Conservation (phyloP, 2,113 vertebrate genomes). For the Syngnathoides biaculeatus region DNA sequence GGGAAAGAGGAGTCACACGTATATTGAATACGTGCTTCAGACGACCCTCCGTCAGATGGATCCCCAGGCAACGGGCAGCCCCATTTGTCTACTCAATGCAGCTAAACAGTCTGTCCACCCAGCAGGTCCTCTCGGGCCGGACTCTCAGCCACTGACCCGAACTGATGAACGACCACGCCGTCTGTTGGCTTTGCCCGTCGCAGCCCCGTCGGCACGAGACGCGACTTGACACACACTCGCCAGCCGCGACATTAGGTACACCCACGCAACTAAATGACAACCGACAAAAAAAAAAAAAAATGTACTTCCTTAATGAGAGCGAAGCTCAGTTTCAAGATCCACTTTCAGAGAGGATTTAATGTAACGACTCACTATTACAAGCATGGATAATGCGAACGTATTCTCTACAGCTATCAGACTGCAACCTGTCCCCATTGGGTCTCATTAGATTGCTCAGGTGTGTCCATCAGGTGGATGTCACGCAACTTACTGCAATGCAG, state of each 20-base stretch:
- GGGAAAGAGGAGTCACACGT: constrained; percentile 8
- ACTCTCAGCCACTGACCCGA: constrained; percentile 54
- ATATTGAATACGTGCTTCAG: neutral
- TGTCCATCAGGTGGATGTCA: neutral
- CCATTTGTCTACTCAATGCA: constrained; percentile 53
- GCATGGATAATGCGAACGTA: neutral
- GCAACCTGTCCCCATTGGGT: neutral
- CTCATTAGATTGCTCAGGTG: neutral
- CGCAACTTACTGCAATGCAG: neutral
- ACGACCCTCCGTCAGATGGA: constrained; percentile 37
- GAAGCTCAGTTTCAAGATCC: neutral
- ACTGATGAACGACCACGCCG: constrained; percentile 48
- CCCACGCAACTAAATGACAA: neutral
- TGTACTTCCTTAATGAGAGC: no score
- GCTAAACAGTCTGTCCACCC: constrained; percentile 62
- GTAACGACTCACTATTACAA: neutral
- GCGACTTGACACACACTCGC: neutral
- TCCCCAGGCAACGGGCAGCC: constrained; percentile 17
- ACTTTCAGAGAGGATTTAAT: neutral
- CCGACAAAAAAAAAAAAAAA: no score
- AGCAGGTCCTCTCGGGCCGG: constrained; percentile 59
- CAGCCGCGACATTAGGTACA: constrained; percentile 12
- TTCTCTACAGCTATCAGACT: neutral
- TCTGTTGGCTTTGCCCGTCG: constrained; percentile 49
- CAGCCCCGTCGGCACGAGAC: constrained; percentile 46